Conservation (phyloP, 2,113 vertebrate genomes). For the Gavialis gangeticus region DNA sequence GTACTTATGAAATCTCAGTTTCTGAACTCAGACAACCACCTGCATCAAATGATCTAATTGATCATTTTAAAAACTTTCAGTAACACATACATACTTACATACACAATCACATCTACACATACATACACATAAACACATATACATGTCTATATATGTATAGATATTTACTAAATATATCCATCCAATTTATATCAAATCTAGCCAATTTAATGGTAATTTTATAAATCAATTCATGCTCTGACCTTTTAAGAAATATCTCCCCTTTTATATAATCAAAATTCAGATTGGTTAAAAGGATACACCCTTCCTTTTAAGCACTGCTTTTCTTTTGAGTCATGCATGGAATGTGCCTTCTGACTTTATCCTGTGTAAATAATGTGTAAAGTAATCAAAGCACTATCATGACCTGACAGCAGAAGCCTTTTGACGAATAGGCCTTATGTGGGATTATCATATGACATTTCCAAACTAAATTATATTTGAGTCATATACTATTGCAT, state of each 20-base stretch:
- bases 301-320: slow-evolving; percentile 64
- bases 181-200: too few relatives aligned
- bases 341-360: slow-evolving; percentile 77
- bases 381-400: slow-evolving; percentile 82
- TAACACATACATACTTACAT: slow-evolving; percentile 34
- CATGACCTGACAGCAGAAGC: slow-evolving; percentile 76
- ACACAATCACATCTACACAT: background rate
- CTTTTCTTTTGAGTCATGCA: slow-evolving; percentile 71
- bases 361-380: slow-evolving; percentile 81
- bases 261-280: slow-evolving; percentile 67
- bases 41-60: slow-evolving; percentile 39
- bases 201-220: slow-evolving; percentile 52
- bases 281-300: slow-evolving; percentile 71
- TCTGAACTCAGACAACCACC: slow-evolving; percentile 43
- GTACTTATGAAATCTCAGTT: slow-evolving; percentile 48
- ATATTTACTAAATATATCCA: too few relatives aligned
- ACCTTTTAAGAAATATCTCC: slow-evolving; percentile 49
- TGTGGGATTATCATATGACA: slow-evolving; percentile 83
- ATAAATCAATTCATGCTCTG: slow-evolving; percentile 45
- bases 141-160: background rate
- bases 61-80: slow-evolving; percentile 65
- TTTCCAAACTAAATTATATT: slow-evolving; percentile 83
- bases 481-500: slow-evolving; percentile 79
- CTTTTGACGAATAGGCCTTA: slow-evolving; percentile 83
- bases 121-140: background rate